A percentile compares a stretch with the other conserved stretches of the same genome.
Conservation (phyloP, 2,888 invertebrate genomes). For the Podabrus alpinus region DNA sequence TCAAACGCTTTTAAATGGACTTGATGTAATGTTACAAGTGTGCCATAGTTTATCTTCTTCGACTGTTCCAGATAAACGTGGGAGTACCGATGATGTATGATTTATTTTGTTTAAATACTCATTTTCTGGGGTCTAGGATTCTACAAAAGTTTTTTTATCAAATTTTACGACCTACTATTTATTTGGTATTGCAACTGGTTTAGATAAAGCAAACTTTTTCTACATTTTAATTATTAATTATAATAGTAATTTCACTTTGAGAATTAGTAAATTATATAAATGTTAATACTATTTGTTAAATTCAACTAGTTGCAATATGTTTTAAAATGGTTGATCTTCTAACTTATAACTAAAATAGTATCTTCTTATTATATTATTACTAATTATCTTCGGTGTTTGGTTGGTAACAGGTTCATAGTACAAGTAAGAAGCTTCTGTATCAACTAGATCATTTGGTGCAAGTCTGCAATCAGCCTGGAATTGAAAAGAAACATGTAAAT, state of each 20-base stretch:
- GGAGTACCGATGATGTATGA: constrained; percentile 49
- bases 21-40: constrained; percentile 70
- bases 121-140: constrained; percentile 16
- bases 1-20: constrained; percentile 67
- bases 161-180: background rate
- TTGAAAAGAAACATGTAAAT: constrained; percentile 77
- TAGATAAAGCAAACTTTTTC: background rate
- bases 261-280: background rate
- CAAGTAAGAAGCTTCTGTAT: constrained; percentile 93
- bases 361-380: background rate
- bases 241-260: too few relatives aligned
- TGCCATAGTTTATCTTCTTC: constrained; percentile 61
- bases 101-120: constrained; percentile 26
- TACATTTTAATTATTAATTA: too few relatives aligned
- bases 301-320: background rate
- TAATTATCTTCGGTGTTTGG: constrained; percentile 45
- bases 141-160: constrained; percentile 8
- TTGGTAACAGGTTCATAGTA: constrained; percentile 81
- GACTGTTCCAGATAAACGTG: constrained; percentile 43
- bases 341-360: background rate
- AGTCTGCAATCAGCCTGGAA: constrained; percentile 92
- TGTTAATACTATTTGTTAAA: background rate
- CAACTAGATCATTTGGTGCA: constrained; percentile 94
- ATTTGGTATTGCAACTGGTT: background rate
- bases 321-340: background rate